Base-by-base conservation (phyloP, 1,140 invertebrate species). In the Trichomalopsis sarcophagae region DNA sequence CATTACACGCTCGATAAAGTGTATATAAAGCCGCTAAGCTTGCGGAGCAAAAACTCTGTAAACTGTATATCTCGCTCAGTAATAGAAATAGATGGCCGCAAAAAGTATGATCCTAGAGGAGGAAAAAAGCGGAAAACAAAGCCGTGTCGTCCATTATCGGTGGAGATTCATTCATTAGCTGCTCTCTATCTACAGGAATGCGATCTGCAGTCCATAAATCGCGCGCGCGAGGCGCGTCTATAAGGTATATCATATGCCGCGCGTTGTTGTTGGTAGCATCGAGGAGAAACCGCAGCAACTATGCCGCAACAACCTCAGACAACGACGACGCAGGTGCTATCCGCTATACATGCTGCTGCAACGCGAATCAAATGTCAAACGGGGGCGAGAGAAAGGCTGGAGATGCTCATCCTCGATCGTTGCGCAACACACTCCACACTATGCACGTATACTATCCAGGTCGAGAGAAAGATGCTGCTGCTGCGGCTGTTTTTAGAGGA, bases 361-460 rank as follows among this genome's bases (percentile, higher is more conserved):
- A 21, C 73, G 73, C 73, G 73, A 75, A 44, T 75, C 4, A 44
- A 75, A 44, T 75, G 27, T 33, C 73, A 75, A 75, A 75, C 36
- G 73, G 73, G 73, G 73, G 27, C 30, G 14, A n/a, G 30, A 75
- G 30, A 36, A n/a, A 36, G 27, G 73, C 27, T 75, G 36, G 33
- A 75, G 11, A 50, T n/a, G 55, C 17, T 62, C 55, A 62, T 62
- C 55, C 21, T 62, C 55, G 55, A n/a, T 21, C 17, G 17, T 62
- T 62, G 17, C 55, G 55, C 17, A 62, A 62, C 55, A 7, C 55
- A 17, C 55, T n/a, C 17, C n/a, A 7, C n/a, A 62, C 55, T n/a
- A 21, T 62, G 55, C n/a, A 7, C 21, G 21, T n/a, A 44, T n/a
- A 44, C 21, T 62, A n/a, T 62, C 55, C 17, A 62, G 55, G 55